phyloP scores from a whole-genome alignment of 2,797 vertebrate genomes.

The Nyctalus aviator region DNA sequence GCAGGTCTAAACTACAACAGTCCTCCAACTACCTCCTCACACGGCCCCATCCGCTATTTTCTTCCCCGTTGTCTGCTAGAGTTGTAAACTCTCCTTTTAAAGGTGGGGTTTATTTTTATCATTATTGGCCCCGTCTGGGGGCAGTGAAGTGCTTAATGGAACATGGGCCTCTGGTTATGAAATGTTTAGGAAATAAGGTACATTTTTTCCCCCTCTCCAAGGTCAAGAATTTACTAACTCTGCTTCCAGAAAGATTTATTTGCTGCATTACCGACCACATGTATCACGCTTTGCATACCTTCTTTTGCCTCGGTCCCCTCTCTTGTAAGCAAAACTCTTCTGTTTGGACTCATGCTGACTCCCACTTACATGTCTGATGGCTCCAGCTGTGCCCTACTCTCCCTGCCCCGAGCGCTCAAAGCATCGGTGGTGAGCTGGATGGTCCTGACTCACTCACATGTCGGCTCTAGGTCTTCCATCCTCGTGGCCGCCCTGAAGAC shows the following conservation, averaged over 20 bases:
- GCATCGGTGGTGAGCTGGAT: neutral
- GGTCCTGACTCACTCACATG: neutral
- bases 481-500: neutral
- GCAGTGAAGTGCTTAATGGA: conserved; percentile 42
- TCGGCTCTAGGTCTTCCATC: neutral
- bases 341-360: neutral
- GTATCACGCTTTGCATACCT: conserved; percentile 9
- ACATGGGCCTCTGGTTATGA: conserved; percentile 4
- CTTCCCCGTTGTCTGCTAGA: conserved; percentile 19
- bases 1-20: neutral
- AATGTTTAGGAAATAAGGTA: conserved; percentile 47
- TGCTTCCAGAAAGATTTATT: conserved; percentile 34
- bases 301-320: neutral
- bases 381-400: neutral
- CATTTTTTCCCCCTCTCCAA: neutral
- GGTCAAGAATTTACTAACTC: conserved; percentile 36
- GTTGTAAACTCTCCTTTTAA: conserved; percentile 18
- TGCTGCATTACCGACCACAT: neutral
- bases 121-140: neutral
- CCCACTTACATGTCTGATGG: neutral
- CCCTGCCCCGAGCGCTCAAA: neutral
- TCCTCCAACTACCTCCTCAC: neutral
- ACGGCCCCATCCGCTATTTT: neutral
- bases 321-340: conserved; percentile 18
- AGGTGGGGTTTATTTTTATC: neutral